Conservation (phyloP, 2,888 invertebrate species). For the Netelia inedita region DNA sequence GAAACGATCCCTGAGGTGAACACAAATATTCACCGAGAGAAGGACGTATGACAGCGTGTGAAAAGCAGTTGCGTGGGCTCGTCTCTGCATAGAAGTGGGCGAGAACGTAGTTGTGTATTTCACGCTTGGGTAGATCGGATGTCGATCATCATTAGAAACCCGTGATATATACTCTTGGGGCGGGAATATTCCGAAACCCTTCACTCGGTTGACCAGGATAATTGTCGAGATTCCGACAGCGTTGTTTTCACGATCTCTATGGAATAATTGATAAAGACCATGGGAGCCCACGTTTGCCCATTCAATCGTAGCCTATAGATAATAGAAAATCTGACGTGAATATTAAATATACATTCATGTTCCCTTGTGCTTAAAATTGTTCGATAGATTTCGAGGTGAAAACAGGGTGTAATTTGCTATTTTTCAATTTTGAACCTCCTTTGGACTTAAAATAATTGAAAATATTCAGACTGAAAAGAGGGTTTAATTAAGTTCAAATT, state of each 20-base stretch:
- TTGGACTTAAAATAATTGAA: too few relatives aligned
- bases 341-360: too few relatives aligned
- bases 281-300: constrained; percentile 27
- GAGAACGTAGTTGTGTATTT: constrained; percentile 25
- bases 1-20: constrained; percentile 1
- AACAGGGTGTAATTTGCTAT: too few relatives aligned
- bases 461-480: too few relatives aligned
- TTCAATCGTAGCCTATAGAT: background rate
- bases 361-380: too few relatives aligned
- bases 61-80: background rate
- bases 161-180: constrained; percentile 19
- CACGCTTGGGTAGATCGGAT: constrained; percentile 33
- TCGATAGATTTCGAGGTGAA: too few relatives aligned
- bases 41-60: constrained; percentile 2
- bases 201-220: constrained; percentile 50
- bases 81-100: background rate
- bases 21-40: background rate
- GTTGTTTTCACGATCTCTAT: constrained; percentile 50
- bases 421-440: too few relatives aligned
- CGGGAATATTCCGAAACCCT: constrained; percentile 21
- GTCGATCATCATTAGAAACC: constrained; percentile 59
- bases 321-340: too few relatives aligned
- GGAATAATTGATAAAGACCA: constrained; percentile 71
- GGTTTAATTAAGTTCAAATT: too few relatives aligned
- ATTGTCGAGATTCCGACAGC: constrained; percentile 66